Percentiles rank a stretch among this genome's conserved stretches.
These are phyloP conservation scores for Limnephilus auricula DNA, from an alignment of 2,888 invertebrate genomes.

Conservation along the genomic window DNA sequence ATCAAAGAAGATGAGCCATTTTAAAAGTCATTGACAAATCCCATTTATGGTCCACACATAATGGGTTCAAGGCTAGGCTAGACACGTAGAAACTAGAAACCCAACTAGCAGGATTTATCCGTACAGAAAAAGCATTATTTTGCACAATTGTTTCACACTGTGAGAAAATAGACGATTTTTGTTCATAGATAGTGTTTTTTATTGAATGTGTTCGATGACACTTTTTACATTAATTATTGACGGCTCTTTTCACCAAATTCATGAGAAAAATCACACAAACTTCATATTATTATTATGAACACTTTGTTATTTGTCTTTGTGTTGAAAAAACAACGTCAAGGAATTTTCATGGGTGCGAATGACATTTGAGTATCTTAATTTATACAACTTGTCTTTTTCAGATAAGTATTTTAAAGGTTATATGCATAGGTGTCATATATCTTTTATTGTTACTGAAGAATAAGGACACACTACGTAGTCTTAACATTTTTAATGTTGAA, in stretches of 20 bases:
- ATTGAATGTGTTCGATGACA: background rate
- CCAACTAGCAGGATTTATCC: background rate
- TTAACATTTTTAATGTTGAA: background rate
- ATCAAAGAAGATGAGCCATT: background rate
- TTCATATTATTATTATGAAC: no score
- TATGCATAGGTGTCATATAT: background rate
- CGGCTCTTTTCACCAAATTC: background rate
- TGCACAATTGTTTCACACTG: background rate
- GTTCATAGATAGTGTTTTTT: background rate
- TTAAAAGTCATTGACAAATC: background rate
- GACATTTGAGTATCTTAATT: background rate
- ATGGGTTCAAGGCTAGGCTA: background rate
- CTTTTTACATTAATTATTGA: no score
- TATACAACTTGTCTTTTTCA: background rate
- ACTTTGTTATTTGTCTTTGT: no score
- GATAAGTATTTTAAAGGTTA: background rate
- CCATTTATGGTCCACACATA: background rate
- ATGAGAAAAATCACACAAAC: background rate
- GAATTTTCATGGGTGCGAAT: background rate
- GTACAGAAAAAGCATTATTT: background rate
- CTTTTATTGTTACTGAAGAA: background rate
- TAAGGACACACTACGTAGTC: background rate
- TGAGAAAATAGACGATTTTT: background rate
- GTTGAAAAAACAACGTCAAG: no score
- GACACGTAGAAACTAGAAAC: background rate